phyloP scores from a whole-genome alignment of 2,113 vertebrate species.

The Scomber colias region DNA sequence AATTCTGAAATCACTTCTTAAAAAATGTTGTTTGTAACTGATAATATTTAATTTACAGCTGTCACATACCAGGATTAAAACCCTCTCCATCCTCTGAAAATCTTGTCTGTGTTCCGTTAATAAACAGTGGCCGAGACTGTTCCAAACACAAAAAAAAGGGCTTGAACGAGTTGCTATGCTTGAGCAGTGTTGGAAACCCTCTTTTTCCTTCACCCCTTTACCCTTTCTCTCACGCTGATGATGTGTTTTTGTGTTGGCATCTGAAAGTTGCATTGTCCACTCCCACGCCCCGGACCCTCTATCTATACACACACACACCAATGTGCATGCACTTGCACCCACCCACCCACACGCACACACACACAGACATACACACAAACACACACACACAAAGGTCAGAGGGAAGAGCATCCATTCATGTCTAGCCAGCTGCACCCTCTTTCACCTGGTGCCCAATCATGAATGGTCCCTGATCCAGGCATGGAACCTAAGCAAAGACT shows the following conservation, averaged over 20 bases:
- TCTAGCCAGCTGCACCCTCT: conserved; percentile 71
- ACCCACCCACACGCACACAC: background rate
- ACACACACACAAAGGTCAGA: conserved; percentile 50
- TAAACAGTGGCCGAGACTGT: conserved; percentile 33
- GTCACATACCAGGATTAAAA: conserved; percentile 2
- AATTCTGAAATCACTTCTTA: background rate
- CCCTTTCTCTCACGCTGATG: conserved; percentile 61
- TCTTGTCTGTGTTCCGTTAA: conserved; percentile 44
- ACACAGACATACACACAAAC: background rate
- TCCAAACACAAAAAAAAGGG: conserved; percentile 39
- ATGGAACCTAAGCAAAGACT: conserved; percentile 27
- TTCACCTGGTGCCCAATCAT: conserved; percentile 70
- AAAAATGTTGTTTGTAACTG: background rate
- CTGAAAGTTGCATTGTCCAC: conserved; percentile 77
- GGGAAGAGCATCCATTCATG: conserved; percentile 65
- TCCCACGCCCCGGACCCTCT: conserved; percentile 38
- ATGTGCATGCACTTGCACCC: conserved; percentile 4
- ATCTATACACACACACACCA: conserved; percentile 41
- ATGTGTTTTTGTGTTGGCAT: conserved; percentile 72
- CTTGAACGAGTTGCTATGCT: conserved; percentile 64
- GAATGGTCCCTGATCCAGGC: conserved; percentile 51
- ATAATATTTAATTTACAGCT: conserved; percentile 12
- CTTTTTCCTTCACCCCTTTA: conserved; percentile 64
- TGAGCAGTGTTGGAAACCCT: conserved; percentile 67
- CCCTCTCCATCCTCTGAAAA: conserved; percentile 29